Conservation (phyloP, 2,797 vertebrate species). For the Lepidocolaptes lacrymiger region DNA sequence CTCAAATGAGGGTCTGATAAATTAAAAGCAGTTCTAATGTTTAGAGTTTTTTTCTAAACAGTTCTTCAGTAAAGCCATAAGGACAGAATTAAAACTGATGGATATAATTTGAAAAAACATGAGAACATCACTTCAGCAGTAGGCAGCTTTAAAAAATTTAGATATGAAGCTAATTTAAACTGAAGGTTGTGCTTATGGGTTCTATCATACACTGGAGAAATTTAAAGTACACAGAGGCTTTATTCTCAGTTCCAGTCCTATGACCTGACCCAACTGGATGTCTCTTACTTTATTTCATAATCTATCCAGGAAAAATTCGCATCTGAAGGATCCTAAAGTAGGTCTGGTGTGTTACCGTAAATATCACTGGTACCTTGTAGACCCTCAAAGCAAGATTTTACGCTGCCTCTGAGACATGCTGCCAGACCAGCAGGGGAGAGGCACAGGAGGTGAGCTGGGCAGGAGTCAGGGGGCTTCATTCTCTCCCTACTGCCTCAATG, state of each 20-base stretch:
- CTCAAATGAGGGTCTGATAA: not conserved
- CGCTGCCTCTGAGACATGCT: not conserved
- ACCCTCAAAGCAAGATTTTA: conserved; percentile 16
- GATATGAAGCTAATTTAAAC: not conserved
- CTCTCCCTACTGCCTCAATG: not conserved
- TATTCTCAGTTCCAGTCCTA: not conserved
- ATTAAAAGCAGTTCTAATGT: not conserved
- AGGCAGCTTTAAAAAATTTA: conserved; percentile 28
- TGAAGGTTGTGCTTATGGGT: not conserved
- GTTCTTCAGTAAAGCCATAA: conserved; percentile 12
- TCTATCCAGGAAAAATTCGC: not conserved
- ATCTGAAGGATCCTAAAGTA: not conserved
- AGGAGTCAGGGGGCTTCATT: not conserved
- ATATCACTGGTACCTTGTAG: not conserved
- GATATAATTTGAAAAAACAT: conserved; percentile 11
- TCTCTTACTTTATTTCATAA: not conserved
- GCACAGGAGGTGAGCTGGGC: not conserved
- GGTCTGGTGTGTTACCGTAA: not conserved
- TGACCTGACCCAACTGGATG: not conserved
- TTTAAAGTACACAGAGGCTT: not conserved
- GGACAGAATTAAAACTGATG: conserved; percentile 16
- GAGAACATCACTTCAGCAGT: not conserved
- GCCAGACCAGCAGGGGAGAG: not conserved
- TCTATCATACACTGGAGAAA: not conserved
- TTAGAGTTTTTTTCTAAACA: not conserved